Percentiles rank a stretch among this genome's conserved stretches.
These are phyloP conservation scores for Lophura nycthemera DNA, from an alignment of 2,113 vertebrate species.

Conservation along the genomic window DNA sequence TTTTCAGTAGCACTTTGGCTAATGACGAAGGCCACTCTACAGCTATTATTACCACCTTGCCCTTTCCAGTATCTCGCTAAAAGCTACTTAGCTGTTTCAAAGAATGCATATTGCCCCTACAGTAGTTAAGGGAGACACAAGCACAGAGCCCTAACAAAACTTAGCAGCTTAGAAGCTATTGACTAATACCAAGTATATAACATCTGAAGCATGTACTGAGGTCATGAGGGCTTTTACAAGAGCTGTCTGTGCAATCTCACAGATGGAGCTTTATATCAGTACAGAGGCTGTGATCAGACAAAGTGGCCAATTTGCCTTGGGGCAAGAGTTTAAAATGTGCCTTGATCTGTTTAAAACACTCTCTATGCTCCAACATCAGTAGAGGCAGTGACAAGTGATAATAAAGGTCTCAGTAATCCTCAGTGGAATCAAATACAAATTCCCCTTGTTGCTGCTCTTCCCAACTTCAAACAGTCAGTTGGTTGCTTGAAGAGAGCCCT, in stretches of 20 bases:
- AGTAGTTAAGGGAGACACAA: background rate
- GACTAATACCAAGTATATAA: background rate
- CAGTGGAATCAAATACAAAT: constrained; percentile 51
- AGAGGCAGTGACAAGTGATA: constrained; percentile 9
- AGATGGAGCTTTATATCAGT: constrained; percentile 58
- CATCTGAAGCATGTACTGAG: background rate
- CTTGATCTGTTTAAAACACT: constrained; percentile 57
- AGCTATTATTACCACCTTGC: constrained; percentile 6
- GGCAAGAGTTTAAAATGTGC: constrained; percentile 50
- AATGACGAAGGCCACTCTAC: constrained; percentile 5
- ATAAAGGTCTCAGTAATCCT: constrained; percentile 58
- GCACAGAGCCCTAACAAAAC: background rate
- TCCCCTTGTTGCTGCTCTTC: constrained; percentile 48
- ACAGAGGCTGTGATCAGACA: constrained; percentile 35
- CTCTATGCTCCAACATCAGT: constrained; percentile 12
- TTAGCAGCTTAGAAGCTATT: constrained; percentile 16
- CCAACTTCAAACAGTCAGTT: constrained; percentile 26
- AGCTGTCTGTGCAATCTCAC: constrained; percentile 41
- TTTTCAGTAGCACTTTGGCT: background rate
- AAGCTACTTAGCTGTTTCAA: constrained; percentile 42
- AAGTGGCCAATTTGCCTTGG: constrained; percentile 54
- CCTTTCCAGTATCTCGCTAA: constrained; percentile 32
- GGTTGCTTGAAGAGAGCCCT: constrained; percentile 28
- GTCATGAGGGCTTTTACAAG: constrained; percentile 38
- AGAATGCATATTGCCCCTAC: background rate